Evolutionary conservation across 2,888 invertebrate genomes (phyloP), one percentile per base, ranked within the genome.

Genomic region (Pristionchus japonicus): DNA sequence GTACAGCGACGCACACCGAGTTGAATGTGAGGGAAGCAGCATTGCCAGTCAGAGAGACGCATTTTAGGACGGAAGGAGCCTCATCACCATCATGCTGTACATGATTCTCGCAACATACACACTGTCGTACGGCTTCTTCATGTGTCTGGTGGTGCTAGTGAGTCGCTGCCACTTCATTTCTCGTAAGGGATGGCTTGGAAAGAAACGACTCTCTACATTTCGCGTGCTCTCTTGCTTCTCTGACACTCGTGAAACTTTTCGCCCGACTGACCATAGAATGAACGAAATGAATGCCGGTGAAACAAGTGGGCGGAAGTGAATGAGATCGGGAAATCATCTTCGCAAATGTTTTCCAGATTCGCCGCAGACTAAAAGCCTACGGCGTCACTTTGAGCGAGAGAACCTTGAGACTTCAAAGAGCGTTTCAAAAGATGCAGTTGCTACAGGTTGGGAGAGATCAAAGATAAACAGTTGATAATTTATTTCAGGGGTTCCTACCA

Each of bases 361-460:
- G 77, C 0, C 43, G 43, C 20, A 43, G 27, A 0, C 43, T 77
- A 11, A n/a, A 0, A 1, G 23, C 43, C 0, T 47, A 43, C 43
- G 77, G 77, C n/a, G 77, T 77, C 27, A 77, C 77, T 4, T 13
- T 77, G n/a, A 77, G 77, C 27, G 77, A n/a, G n/a, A 43, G 77
- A 1, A 77, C 77, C 3, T n/a, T 77, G 3, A 0, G 43, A 47
- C 23, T 77, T 0, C 77, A 77, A 27, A 43, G 77, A 0, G 40
- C 77, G 3, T 77, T 77, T 15, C 77, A 77, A 23, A 77, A 27
- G 13, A 77, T 77, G 77, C 77, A 77, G 15, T 15, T 77, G 3
- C 20, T 77, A 15, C 77, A 77, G 77, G 77, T 40, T n/a, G n/a
- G n/a, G n/a, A n/a, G n/a, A n/a, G n/a, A n/a, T n/a, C n/a, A n/a